Percentiles rank a stretch among this genome's conserved stretches.
phyloP scores from a whole-genome alignment of 2,888 invertebrate genomes.

The Spodoptera picta region DNA sequence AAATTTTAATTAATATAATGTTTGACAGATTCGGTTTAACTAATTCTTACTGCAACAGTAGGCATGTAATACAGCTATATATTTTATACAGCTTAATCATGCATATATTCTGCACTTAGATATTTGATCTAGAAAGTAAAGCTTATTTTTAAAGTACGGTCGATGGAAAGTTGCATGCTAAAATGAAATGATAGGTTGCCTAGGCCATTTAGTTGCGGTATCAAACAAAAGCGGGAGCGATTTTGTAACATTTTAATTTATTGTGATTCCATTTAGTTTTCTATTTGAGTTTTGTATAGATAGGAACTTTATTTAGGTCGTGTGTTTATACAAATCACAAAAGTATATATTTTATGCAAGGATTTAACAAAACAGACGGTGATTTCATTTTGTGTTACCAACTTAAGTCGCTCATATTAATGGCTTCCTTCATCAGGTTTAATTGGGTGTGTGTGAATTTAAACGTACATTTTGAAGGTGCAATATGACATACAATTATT shows the following conservation, averaged over 20 bases:
- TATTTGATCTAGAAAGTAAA: slow-evolving; percentile 45
- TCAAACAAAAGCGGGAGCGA: slow-evolving; percentile 35
- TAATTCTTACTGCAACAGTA: slow-evolving; percentile 20
- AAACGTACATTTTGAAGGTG: slow-evolving; percentile 10
- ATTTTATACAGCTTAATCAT: slow-evolving; percentile 16
- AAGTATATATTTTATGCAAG: too few species aligned
- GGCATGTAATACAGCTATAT: slow-evolving; percentile 4
- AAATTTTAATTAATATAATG: slow-evolving; percentile 53
- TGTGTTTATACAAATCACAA: too few species aligned
- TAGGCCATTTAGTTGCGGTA: slow-evolving; percentile 23
- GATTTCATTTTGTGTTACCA: too few species aligned
- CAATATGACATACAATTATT: neutral
- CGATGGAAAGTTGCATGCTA: slow-evolving; percentile 40
- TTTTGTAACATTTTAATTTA: neutral
- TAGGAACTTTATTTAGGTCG: neutral
- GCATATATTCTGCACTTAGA: slow-evolving; percentile 9
- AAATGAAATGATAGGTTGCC: slow-evolving; percentile 48
- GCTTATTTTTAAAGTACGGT: slow-evolving; percentile 31
- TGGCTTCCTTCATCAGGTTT: neutral
- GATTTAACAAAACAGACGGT: too few species aligned
- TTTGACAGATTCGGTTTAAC: slow-evolving; percentile 49
- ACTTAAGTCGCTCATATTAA: neutral
- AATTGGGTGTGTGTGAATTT: neutral
- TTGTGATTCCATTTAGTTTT: neutral
- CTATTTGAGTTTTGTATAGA: neutral